Evolutionary conservation across 1,140 invertebrate species (phyloP), one percentile per base, ranked within the genome.

Genomic region (Odontomachus brunneus): DNA sequence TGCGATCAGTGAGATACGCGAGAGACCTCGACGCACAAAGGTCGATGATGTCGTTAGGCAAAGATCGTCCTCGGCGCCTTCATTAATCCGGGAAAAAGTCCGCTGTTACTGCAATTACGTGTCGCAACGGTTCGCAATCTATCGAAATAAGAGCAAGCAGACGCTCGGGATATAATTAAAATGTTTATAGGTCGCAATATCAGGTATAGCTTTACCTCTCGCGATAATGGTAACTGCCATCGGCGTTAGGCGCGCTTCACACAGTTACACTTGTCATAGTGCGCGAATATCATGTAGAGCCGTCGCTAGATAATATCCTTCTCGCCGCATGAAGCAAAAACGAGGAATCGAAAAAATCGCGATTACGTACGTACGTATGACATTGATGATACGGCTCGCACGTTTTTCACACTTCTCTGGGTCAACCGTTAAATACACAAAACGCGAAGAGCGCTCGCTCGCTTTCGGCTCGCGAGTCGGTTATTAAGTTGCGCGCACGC

Each of bases 401-500:
- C 26, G 17, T 44, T 76, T 69, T 69, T 53, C 44, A 14, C n/a
- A n/a, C 75, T n/a, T 65, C 26, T 65, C 14, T 78, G 51, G 62
- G 75, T 78, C 75, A 57, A 78, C 75, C 75, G 63, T 69, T 78
- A 78, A 78, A 55, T 55, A 69, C 17, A 78, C 75, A 78, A 69
- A 57, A 57, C 22, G 29, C 49, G n/a, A 55, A 57, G 53, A n/a
- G 53, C 22, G 57, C 12, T 83, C 48, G 22, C 44, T 62, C 60
- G 29, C 60, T 26, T 66, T 60, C 29, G 29, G 29, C 67, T 53
- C 66, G 85, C 65, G 72, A 33, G 65, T 29, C 65, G 53, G 57
- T 78, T 84, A 91, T 92, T 92, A 92, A 92, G 91, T 90, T 85
- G 89, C 67, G 17, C 38, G 29, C 38, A 55, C 89, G 87, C 81